A percentile compares a stretch with the other conserved stretches of the same genome.
These are phyloP conservation scores for Agrilus planipennis DNA, from an alignment of 1,140 invertebrate species.

Conservation along the genomic window DNA sequence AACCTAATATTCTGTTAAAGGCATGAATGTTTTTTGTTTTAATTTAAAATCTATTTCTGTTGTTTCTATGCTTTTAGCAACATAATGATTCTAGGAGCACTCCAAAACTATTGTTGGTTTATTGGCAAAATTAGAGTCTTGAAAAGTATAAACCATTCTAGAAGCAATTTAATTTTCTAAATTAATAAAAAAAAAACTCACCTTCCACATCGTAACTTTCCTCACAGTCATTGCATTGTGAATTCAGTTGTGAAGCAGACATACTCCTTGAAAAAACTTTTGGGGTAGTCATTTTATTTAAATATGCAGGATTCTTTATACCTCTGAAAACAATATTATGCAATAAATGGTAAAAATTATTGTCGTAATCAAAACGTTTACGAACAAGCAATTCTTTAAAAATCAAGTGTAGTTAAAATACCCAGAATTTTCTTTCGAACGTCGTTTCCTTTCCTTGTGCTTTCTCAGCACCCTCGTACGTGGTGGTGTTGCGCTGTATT, in stretches of 20 bases:
- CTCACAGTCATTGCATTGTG: not conserved
- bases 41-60: too few species aligned
- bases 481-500: constrained; percentile 40
- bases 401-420: constrained; percentile 2
- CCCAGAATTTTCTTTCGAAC: constrained; percentile 8
- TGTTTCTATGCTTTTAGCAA: too few species aligned
- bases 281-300: too few species aligned
- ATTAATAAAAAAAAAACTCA: not conserved
- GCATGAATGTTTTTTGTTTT: too few species aligned
- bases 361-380: constrained; percentile 1
- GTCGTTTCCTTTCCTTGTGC: constrained; percentile 37
- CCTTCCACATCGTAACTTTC: not conserved
- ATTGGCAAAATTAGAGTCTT: too few species aligned
- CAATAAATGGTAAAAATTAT: not conserved
- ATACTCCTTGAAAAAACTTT: too few species aligned
- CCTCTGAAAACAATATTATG: not conserved
- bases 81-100: not conserved
- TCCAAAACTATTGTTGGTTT: too few species aligned
- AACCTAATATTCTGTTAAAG: too few species aligned
- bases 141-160: not conserved
- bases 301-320: not conserved
- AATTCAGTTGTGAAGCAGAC: not conserved
- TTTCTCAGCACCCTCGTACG: constrained; percentile 39
- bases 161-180: not conserved
- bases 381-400: not conserved